Conservation (phyloP, 2,888 invertebrate species). For the Cheilosia variabilis region DNA sequence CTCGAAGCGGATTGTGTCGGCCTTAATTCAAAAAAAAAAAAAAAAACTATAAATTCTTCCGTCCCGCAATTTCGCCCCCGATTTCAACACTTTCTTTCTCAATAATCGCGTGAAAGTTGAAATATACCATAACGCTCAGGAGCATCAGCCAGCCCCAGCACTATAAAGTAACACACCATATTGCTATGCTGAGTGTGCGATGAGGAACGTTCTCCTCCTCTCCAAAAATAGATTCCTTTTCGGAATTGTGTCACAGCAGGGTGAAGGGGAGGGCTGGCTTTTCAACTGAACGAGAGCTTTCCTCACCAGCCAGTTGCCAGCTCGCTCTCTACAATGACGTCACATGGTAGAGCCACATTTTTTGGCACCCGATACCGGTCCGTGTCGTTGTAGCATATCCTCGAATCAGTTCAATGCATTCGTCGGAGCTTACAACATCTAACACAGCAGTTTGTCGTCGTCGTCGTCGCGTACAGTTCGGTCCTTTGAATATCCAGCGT, state of each 20-base stretch:
- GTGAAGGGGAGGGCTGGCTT: conserved; percentile 3
- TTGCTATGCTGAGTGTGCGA: background rate
- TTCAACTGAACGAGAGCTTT: conserved; percentile 34
- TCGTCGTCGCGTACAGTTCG: conserved; percentile 6
- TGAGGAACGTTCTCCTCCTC: conserved; percentile 17
- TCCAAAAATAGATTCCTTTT: conserved; percentile 64
- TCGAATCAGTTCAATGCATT: conserved; percentile 71
- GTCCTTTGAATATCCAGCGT: conserved; percentile 16
- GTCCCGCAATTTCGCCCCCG: background rate
- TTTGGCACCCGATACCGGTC: conserved; percentile 66
- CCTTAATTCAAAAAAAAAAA: conserved; percentile 19
- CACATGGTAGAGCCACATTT: conserved; percentile 45
- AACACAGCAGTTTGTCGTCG: background rate
- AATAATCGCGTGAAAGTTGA: conserved; percentile 59
- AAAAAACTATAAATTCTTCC: conserved; percentile 41
- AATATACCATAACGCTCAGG: conserved; percentile 52
- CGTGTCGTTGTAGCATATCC: conserved; percentile 37
- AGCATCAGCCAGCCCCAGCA: background rate
- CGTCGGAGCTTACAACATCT: conserved; percentile 55
- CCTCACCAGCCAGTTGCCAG: background rate
- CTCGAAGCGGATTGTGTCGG: conserved; percentile 29
- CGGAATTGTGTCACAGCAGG: conserved; percentile 59
- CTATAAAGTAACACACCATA: conserved; percentile 19
- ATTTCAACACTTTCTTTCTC: conserved; percentile 57
- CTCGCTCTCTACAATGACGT: conserved; percentile 70